phyloP scores from a whole-genome alignment of 2,888 invertebrate genomes.

The Dyspetes luteomarginatus region DNA sequence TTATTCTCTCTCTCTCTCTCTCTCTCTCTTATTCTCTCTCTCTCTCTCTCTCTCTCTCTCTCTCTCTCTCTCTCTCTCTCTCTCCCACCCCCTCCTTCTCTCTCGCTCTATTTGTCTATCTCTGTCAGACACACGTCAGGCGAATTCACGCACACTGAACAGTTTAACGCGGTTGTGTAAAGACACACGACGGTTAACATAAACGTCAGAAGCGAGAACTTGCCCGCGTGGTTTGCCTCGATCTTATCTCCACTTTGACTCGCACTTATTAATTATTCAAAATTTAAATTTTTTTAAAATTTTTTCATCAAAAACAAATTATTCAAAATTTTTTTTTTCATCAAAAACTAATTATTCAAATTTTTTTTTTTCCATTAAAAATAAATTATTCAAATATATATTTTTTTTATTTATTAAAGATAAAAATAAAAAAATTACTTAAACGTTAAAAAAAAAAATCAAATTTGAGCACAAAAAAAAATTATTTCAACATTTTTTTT shows the following conservation, averaged over 20 bases:
- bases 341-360: no score
- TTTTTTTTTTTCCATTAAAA: no score
- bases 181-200: not conserved
- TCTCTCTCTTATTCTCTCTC: not conserved
- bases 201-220: not conserved
- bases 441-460: no score
- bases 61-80: not conserved
- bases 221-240: not conserved
- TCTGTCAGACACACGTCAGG: not conserved
- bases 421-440: no score
- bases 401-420: no score
- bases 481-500: no score
- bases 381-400: no score
- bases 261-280: not conserved
- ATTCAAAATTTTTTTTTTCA: no score
- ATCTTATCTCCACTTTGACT: not conserved
- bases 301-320: not conserved
- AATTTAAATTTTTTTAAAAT: not conserved
- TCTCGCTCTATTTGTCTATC: not conserved
- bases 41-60: slow-evolving; percentile 19
- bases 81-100: not conserved
- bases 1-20: not conserved
- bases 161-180: slow-evolving; percentile 29
- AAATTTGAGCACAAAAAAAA: no score
- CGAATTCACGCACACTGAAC: slow-evolving; percentile 8